These are phyloP conservation scores for Podargus strigoides DNA, from an alignment of 2,797 vertebrate species.

Conservation along the genomic window DNA sequence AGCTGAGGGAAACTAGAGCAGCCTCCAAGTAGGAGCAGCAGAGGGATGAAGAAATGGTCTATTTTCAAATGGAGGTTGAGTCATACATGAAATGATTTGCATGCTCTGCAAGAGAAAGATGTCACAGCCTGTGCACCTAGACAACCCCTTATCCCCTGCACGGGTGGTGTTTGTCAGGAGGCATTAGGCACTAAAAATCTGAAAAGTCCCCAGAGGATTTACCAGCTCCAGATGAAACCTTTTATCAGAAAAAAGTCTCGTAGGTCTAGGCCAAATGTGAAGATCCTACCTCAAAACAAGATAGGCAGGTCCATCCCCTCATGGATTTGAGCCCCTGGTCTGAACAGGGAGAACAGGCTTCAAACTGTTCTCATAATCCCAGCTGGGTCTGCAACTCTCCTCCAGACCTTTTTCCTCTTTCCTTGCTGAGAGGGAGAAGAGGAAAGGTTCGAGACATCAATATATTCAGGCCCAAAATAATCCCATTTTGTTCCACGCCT, in stretches of 20 bases:
- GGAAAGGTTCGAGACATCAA: not conserved
- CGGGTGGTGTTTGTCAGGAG: not conserved
- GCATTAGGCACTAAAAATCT: not conserved
- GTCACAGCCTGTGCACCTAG: not conserved
- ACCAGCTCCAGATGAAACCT: not conserved
- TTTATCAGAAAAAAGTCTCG: not conserved
- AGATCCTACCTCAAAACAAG: not conserved
- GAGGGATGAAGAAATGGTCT: not conserved
- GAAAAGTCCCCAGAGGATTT: not conserved
- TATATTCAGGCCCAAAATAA: not conserved
- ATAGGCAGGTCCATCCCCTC: not conserved
- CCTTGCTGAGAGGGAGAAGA: not conserved
- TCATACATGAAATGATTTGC: not conserved
- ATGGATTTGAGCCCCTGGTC: not conserved
- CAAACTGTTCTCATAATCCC: not conserved
- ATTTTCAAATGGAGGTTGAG: not conserved
- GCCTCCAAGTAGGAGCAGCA: not conserved
- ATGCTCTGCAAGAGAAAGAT: not conserved
- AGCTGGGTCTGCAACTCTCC: not conserved
- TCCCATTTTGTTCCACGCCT: not conserved
- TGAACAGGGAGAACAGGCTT: not conserved
- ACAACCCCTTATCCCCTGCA: not conserved
- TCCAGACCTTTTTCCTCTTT: not conserved
- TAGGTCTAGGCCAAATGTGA: not conserved
- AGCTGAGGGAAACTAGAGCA: not conserved